Percentiles rank a stretch among this genome's conserved stretches.
Conservation (phyloP, 1,140 invertebrate species). For the Pectinophora gossypiella region DNA sequence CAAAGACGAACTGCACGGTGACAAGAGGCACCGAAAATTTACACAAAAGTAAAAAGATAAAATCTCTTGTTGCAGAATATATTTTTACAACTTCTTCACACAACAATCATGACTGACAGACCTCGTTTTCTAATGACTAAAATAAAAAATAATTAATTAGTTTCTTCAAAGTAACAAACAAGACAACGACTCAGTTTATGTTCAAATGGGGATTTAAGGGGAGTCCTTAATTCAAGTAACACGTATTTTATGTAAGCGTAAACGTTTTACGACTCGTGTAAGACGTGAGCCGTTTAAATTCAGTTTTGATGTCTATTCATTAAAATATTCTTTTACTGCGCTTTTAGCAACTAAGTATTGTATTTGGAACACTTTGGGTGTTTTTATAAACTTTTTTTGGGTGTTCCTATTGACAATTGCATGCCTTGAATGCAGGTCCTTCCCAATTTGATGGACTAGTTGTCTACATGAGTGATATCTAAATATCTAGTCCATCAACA, state of each 20-base stretch:
- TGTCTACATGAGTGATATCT: too few species aligned
- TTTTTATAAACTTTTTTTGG: too few species aligned
- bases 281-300: conserved; percentile 48
- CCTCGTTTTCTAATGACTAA: not conserved
- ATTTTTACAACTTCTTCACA: not conserved
- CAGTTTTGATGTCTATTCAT: conserved; percentile 7
- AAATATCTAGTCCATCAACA: too few species aligned
- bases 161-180: not conserved
- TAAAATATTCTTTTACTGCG: too few species aligned
- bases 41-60: not conserved
- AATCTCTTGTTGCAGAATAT: not conserved
- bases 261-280: conserved; percentile 48
- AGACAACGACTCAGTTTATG: conserved; percentile 7
- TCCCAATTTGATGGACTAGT: too few species aligned
- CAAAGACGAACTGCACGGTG: not conserved
- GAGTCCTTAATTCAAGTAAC: conserved; percentile 38
- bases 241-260: conserved; percentile 47
- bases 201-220: conserved; percentile 28
- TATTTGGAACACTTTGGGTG: too few species aligned
- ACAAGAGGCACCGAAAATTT: not conserved
- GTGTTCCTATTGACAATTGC: too few species aligned
- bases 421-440: too few species aligned
- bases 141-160: not conserved
- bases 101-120: too few species aligned
- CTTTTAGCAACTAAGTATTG: too few species aligned